phyloP scores from a whole-genome alignment of 2,113 vertebrate genomes.

The Rhipidura dahli region DNA sequence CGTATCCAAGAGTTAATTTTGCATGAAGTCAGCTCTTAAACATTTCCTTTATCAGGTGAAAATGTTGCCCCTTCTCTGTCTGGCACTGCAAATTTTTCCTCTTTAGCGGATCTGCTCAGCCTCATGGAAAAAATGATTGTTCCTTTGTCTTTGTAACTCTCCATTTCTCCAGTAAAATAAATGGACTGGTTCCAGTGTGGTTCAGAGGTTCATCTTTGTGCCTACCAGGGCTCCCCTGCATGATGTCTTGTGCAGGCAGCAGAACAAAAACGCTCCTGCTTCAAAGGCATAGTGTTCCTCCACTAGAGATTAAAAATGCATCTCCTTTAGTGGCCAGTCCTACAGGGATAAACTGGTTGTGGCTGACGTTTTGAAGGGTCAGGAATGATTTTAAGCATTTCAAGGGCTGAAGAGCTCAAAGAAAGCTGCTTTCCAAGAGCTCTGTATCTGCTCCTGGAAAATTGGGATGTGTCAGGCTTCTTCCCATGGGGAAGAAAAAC shows the following conservation, averaged over 20 bases:
- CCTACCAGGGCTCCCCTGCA: background rate
- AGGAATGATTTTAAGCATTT: background rate
- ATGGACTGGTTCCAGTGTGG: background rate
- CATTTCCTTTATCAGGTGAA: constrained; percentile 65
- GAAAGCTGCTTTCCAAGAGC: background rate
- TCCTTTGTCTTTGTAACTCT: constrained; percentile 26
- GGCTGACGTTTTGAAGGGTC: background rate
- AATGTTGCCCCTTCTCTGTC: constrained; percentile 56
- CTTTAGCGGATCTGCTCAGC: background rate
- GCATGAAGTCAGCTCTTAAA: constrained; percentile 63
- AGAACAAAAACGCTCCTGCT: background rate
- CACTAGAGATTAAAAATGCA: background rate
- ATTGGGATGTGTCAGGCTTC: background rate
- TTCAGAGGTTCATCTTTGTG: background rate
- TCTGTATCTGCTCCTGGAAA: accelerated
- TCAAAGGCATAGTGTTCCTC: background rate
- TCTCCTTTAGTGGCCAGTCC: background rate
- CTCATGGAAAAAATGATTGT: constrained; percentile 45
- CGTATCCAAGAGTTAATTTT: constrained; percentile 58
- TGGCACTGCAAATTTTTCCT: constrained; percentile 23
- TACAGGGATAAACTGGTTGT: background rate
- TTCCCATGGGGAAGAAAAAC: background rate
- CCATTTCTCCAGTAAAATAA: constrained; percentile 21
- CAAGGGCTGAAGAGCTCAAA: background rate
- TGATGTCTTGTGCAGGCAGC: background rate